Base-by-base conservation (phyloP, 2,113 vertebrate genomes). In the Pterocles gutturalis region DNA sequence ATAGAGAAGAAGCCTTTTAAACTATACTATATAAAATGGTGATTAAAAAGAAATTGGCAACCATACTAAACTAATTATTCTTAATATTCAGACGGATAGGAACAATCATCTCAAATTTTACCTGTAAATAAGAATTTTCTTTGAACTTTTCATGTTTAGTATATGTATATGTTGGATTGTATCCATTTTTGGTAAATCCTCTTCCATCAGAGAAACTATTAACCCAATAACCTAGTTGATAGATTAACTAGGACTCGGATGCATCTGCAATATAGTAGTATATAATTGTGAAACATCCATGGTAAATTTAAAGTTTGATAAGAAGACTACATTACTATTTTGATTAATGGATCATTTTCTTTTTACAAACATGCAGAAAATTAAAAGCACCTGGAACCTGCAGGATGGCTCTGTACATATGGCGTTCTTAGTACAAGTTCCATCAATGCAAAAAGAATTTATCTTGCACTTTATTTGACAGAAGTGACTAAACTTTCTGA, bases 401-500 rank as follows among this genome's bases (percentile, higher is more conserved):
- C 76, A 77, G 83, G 46, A 93, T 62, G 22, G 46, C 55, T 95
- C 87, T 48, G 58, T 81, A 89, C 48, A 46, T 62, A 87, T 86
- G 49, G 28, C 7, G 0, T n/a, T 82, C 57, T 71, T 60, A 67
- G 65, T 49, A 20, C 36, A 58, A 86, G 46, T 58, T 90, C 55
- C 51, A 92, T 49, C 83, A 81, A 62, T 45, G 48, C 38, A 85
- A 57, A 83, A 96, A 89, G 51, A 83, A 93, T 94, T 95, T 83
- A 60, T 95, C 80, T 92, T 81, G 49, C 33, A 48, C 83, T 92
- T 83, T 88, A 90, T 92, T 93, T 95, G 93, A 94, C 90, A 96
- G 78, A 94, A 57, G 92, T 92, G 78, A 75, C 94, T 90, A 83
- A 96, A 92, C 95, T 84, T 89, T 96, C 89, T 91, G 88, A 70